Evolutionary conservation across 2,113 vertebrate genomes (phyloP).

Genomic region (Ictidomys tridecemlineatus): DNA sequence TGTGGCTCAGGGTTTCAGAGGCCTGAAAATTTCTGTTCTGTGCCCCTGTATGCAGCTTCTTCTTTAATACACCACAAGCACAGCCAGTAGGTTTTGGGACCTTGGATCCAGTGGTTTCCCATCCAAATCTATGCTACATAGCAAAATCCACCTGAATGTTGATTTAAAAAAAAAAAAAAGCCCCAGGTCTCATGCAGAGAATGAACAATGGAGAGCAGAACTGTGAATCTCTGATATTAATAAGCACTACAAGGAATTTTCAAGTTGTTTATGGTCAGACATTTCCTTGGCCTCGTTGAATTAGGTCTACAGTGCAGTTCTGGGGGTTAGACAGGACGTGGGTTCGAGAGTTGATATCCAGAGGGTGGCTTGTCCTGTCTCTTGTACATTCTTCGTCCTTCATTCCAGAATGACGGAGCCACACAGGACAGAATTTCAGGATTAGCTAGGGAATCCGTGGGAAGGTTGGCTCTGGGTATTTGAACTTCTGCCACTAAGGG

Average conservation of each 20-base stretch:
- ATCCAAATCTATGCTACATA: neutral
- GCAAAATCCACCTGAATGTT: neutral
- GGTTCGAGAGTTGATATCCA: neutral
- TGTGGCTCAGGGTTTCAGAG: no score
- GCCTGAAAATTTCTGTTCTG: neutral
- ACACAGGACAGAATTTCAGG: neutral
- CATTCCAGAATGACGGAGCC: neutral
- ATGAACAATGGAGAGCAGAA: neutral
- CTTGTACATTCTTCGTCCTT: neutral
- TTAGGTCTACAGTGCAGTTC: neutral
- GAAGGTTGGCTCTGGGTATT: neutral
- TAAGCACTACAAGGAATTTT: neutral
- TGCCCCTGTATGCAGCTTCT: fast-evolving
- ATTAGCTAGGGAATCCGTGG: no score
- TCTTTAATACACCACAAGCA: neutral
- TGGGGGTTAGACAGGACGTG: no score
- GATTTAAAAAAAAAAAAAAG: neutral
- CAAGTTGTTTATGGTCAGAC: neutral
- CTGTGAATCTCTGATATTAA: neutral
- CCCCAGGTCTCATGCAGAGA: neutral
- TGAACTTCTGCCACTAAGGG: neutral
- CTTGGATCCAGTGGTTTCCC: neutral
- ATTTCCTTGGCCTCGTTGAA: neutral
- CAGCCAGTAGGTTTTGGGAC: neutral
- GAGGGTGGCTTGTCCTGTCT: neutral